Evolutionary conservation across 2,797 vertebrate species (phyloP).

Genomic region (Heteromormyrus szaboi): DNA sequence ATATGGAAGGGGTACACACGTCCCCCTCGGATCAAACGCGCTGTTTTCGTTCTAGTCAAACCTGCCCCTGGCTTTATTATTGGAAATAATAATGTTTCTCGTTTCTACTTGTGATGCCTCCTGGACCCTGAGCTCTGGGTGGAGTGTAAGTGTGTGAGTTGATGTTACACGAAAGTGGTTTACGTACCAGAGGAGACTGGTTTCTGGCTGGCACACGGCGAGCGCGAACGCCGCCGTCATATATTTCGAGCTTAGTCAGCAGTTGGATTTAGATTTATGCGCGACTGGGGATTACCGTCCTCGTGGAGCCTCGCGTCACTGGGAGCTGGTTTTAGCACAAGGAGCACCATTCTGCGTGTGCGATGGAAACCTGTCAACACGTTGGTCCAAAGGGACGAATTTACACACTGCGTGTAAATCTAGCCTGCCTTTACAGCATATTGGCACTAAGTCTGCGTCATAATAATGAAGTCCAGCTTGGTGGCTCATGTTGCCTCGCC

Average conservation of each 20-base stretch:
- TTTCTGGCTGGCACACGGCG: neutral
- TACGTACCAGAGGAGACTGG: neutral
- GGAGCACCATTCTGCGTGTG: conserved; percentile 26
- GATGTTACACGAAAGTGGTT: neutral
- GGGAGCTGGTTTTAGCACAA: conserved; percentile 18
- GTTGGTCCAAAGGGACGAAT: conserved; percentile 31
- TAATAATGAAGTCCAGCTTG: neutral
- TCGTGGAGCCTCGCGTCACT: conserved; percentile 7
- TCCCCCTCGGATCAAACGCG: neutral
- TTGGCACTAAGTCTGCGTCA: neutral
- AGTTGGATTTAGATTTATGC: conserved; percentile 24
- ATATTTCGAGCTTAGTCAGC: neutral
- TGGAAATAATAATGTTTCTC: neutral
- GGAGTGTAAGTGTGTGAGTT: neutral
- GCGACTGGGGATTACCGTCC: conserved; percentile 23
- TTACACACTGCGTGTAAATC: conserved; percentile 42
- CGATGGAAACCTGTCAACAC: conserved; percentile 40
- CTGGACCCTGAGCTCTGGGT: neutral
- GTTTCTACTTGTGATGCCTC: neutral
- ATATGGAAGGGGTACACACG: neutral
- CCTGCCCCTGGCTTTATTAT: neutral
- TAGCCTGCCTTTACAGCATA: conserved; percentile 34
- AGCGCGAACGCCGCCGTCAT: neutral
- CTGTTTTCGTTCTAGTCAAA: neutral
- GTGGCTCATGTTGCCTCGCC: neutral